Evolutionary conservation across 2,797 vertebrate species (phyloP).

Genomic region (Poecilia picta): DNA sequence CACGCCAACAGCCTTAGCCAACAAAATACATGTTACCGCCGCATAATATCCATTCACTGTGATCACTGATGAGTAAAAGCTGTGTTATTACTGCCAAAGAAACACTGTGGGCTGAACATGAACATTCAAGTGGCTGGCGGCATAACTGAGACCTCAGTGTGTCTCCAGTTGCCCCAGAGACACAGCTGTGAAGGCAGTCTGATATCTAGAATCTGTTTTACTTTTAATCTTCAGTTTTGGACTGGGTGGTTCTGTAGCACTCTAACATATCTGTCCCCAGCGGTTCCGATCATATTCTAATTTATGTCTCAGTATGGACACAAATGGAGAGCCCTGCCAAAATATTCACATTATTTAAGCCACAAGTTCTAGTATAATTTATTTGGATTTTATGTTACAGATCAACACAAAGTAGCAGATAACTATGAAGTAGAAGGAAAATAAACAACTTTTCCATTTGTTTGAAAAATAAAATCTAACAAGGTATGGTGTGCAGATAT

Average conservation of each 20-base stretch:
- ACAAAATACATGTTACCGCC: conserved; percentile 43
- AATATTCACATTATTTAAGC: not conserved
- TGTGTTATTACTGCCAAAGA: conserved; percentile 29
- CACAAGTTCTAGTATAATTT: not conserved
- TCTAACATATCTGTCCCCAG: not conserved
- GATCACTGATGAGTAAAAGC: conserved; percentile 60
- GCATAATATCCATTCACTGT: conserved; percentile 60
- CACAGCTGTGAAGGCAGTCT: conserved; percentile 47
- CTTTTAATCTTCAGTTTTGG: not conserved
- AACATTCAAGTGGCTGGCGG: conserved; percentile 5
- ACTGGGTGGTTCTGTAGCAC: not conserved
- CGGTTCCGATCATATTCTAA: not conserved
- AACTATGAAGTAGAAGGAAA: not conserved
- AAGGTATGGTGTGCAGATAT: not conserved
- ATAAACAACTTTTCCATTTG: not conserved
- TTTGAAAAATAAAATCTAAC: not conserved
- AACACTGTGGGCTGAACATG: conserved; percentile 54
- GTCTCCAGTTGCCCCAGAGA: conserved; percentile 49
- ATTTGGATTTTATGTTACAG: not conserved
- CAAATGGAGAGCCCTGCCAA: not conserved
- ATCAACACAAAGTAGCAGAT: not conserved
- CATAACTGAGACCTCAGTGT: conserved; percentile 31
- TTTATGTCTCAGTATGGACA: not conserved
- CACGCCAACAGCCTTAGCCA: conserved; percentile 41
- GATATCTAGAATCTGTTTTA: conserved; percentile 12